A percentile compares a stretch with the other conserved stretches of the same genome.
phyloP scores from a whole-genome alignment of 2,113 vertebrate species.

The Syngnathus typhle region DNA sequence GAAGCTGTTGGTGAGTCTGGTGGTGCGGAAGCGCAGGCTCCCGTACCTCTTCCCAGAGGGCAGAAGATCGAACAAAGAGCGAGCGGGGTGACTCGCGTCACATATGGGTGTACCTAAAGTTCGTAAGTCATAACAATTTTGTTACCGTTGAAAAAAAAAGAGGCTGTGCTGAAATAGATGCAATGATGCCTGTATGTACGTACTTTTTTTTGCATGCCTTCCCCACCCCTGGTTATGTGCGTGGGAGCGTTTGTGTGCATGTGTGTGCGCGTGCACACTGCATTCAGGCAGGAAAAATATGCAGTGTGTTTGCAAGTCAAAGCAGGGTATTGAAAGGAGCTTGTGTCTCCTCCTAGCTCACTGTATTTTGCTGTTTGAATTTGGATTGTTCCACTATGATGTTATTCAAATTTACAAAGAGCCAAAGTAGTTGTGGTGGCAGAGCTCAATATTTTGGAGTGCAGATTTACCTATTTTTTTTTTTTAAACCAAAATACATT shows the following conservation, averaged over 20 bases:
- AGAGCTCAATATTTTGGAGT: neutral
- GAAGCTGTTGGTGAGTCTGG: no score
- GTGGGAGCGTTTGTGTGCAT: neutral
- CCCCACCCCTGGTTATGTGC: neutral
- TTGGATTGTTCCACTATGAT: neutral
- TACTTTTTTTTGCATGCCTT: neutral
- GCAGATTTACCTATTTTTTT: no score
- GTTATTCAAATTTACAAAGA: neutral
- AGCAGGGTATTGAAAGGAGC: neutral
- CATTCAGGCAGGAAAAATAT: neutral
- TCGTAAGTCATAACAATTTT: neutral
- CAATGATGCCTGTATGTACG: neutral
- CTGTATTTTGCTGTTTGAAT: constrained; percentile 7
- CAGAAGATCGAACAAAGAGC: no score
- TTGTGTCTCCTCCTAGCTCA: neutral
- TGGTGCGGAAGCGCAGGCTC: no score
- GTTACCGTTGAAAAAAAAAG: neutral
- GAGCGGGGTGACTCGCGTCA: no score
- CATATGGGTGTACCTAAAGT: no score
- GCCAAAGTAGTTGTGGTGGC: neutral
- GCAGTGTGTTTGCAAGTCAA: constrained; percentile 4
- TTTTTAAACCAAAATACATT: neutral
- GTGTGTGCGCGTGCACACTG: neutral
- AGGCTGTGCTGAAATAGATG: neutral
- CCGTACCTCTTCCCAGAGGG: no score